A percentile compares a stretch with the other conserved stretches of the same genome.
Evolutionary conservation across 2,113 vertebrate species (phyloP).

Genomic region (Pelusios castaneus): DNA sequence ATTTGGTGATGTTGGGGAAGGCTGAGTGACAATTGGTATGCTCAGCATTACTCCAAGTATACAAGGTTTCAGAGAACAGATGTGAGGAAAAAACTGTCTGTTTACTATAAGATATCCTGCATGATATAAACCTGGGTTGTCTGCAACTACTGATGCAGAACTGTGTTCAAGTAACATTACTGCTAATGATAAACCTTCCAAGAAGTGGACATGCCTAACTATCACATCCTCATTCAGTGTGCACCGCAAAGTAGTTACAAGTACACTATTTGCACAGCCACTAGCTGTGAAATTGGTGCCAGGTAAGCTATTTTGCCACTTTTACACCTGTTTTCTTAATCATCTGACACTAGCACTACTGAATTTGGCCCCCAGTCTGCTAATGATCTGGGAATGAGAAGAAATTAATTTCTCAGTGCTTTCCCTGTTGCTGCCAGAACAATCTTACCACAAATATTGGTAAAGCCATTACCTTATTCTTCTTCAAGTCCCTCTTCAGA

Average conservation of each 20-base stretch:
- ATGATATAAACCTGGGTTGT: background rate
- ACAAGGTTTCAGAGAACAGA: background rate
- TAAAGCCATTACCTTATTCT: background rate
- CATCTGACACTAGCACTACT: background rate
- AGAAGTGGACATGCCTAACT: background rate
- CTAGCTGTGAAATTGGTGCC: background rate
- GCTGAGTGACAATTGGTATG: background rate
- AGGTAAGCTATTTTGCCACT: background rate
- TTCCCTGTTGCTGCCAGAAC: background rate
- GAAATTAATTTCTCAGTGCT: background rate
- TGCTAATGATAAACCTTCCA: background rate
- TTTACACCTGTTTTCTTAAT: background rate
- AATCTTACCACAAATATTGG: background rate
- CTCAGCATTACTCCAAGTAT: background rate
- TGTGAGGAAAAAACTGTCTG: background rate
- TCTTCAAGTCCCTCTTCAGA: background rate
- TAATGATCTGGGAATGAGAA: accelerated
- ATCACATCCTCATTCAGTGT: background rate
- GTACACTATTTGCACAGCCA: accelerated
- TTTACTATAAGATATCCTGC: background rate
- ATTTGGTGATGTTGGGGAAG: background rate
- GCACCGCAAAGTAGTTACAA: background rate
- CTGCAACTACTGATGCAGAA: background rate
- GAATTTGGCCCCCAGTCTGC: background rate
- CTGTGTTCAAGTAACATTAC: background rate